Base-by-base conservation (phyloP, 2,888 invertebrate genomes). In the Eudasyphora cyanicolor region DNA sequence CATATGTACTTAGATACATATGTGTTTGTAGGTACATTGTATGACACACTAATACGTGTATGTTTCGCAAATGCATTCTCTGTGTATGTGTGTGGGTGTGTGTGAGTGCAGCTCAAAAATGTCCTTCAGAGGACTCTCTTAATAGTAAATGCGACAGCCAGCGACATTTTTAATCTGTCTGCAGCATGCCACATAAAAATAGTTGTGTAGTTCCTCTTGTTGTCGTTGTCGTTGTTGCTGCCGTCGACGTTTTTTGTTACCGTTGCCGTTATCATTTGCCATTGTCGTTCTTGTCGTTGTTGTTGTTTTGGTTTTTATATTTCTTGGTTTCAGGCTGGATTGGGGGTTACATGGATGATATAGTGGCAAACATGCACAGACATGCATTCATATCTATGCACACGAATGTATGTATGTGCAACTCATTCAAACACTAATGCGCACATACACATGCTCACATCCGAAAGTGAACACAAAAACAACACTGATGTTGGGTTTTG, bases 131-230 rank as follows among this genome's bases (percentile, higher is more conserved):
- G 60, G 57, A 60, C 24, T 67, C 62, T 77, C 73, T 38, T 38
- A 42, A 70, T 74, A 74, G 80, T 79, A 77, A 79, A 77, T 79
- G 70, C 75, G 64, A 85, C 75, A 79, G 71, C 74, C 64, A 80
- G 54, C 76, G 78, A 85, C 83, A 82, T 73, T 84, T 85, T 84
- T 82, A 83, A 84, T 85, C 85, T 85, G 86, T 86, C 85, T 86
- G 83, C 80, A 82, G 80, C 71, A 67, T 67, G 57, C 60, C 71
- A 73, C 49, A 35, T 60, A 73, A 32, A 45, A 62, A 62, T 32
- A 32, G 17, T 29, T 62, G 19, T 57, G 32, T n/a, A 62, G 32
- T 17, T 62, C 32, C 19, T 32, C 32, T 32, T 49, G 24, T 8
- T 54, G 71, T 76, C 71, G 76, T 42, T 78, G 79, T 70, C 76